Percentiles rank a stretch among this genome's conserved stretches.
phyloP scores from a whole-genome alignment of 2,888 invertebrate genomes.

The Lomographa bimaculata region DNA sequence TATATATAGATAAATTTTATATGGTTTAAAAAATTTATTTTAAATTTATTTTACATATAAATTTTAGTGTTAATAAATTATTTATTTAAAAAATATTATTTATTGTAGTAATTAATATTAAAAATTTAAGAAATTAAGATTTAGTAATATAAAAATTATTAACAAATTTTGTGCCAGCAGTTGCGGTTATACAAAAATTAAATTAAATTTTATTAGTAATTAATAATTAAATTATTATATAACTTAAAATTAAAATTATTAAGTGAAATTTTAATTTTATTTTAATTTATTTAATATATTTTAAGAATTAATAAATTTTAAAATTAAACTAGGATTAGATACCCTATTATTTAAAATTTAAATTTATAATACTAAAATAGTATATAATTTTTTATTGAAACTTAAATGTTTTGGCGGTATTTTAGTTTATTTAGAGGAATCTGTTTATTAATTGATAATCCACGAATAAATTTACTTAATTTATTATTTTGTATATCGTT shows the following conservation, averaged over 20 bases:
- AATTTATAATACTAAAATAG: conserved; percentile 76
- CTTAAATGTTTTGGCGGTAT: conserved; percentile 88
- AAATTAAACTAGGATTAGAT: conserved; percentile 87
- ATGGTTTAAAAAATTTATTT: conserved; percentile 75
- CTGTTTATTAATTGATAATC: conserved; percentile 87
- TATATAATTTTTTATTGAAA: conserved; percentile 84
- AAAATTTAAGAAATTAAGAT: conserved; percentile 84
- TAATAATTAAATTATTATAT: conserved; percentile 58
- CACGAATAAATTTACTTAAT: conserved; percentile 82
- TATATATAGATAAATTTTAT: conserved; percentile 68
- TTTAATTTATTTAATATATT: conserved; percentile 49
- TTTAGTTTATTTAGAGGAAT: conserved; percentile 88
- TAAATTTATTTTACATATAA: too few relatives aligned
- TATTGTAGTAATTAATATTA: conserved; percentile 75
- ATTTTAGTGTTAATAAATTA: too few relatives aligned
- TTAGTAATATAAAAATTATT: conserved; percentile 83
- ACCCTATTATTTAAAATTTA: conserved; percentile 86
- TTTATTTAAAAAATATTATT: conserved; percentile 71
- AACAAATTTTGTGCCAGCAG: conserved; percentile 88
- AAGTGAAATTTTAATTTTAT: conserved; percentile 84
- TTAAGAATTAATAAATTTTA: conserved; percentile 69
- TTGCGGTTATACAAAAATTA: conserved; percentile 87
- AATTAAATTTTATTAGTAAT: conserved; percentile 79
- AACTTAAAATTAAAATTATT: conserved; percentile 72
- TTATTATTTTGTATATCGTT: conserved; percentile 75